Evolutionary conservation across 2,113 vertebrate species (phyloP).

Genomic region (Mohoua ochrocephala): DNA sequence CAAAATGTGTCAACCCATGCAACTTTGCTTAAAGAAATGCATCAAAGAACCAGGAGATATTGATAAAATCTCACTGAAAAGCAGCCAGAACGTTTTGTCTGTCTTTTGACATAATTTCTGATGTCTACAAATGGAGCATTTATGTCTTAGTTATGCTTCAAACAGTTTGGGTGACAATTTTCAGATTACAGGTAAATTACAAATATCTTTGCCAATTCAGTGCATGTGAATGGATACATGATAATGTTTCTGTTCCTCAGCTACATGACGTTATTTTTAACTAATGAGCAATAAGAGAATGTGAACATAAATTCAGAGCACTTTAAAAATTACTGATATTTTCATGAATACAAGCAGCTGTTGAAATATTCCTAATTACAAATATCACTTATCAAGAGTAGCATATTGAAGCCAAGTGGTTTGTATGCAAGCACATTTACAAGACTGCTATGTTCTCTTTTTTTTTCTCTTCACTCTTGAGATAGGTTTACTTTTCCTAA

Average conservation of each 20-base stretch:
- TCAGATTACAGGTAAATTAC: neutral
- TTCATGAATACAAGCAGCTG: neutral
- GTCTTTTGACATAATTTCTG: neutral
- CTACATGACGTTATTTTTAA: neutral
- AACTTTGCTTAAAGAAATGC: neutral
- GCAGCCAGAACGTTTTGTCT: neutral
- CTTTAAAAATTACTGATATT: neutral
- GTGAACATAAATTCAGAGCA: neutral
- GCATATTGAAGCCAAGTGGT: neutral
- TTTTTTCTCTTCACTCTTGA: neutral
- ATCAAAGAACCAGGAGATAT: neutral
- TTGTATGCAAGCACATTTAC: neutral
- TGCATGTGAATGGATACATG: neutral
- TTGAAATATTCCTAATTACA: constrained; percentile 15
- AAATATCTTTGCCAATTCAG: neutral
- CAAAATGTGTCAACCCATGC: neutral
- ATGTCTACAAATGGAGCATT: neutral
- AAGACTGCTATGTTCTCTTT: neutral
- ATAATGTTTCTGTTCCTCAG: neutral
- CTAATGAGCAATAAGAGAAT: neutral
- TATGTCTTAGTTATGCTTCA: neutral
- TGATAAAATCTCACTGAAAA: neutral
- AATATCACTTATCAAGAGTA: constrained; percentile 6
- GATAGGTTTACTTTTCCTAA: neutral
- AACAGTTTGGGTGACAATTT: neutral